Base-by-base conservation (phyloP, 2,888 invertebrate species). In the Drosophila antonietae region DNA sequence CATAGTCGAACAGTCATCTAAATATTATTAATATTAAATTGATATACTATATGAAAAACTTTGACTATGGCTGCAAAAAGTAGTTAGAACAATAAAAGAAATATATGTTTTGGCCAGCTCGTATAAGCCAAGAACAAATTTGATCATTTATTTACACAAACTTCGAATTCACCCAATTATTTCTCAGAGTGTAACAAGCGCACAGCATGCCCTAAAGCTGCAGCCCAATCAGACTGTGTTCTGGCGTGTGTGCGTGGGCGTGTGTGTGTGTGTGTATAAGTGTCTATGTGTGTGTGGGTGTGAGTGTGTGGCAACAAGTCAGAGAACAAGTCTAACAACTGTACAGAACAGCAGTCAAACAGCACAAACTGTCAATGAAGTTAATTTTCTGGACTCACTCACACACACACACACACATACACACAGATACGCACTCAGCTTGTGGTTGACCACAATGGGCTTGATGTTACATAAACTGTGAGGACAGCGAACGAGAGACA, bases 401-500 rank as follows among this genome's bases (percentile, higher is more conserved):
- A 58, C 23, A 53, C 52, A 7, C 23, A 43, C 18, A 51, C 46
- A 53, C 39, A 39, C 39, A 28, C 55, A 10, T 10, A 52, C 44
- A 58, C 23, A 55, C 49, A 56, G 15, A 56, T 15, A 73, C 62
- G 15, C 56, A 64, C 43, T 58, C 68, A 68, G 69, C 81, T 75
- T 83, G 83, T 23, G 81, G 77, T 47, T 66, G 58, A 68, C 88
- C 83, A 51, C 84, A 84, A 70, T 75, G 87, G 70, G 68, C 82
- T 69, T 69, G 55, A 53, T 52, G 73, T n/a, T 28, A 39, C 39
- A 58, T 69, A 31, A 62, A 65, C 46, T 63, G 66, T 53, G 60
- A 68, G 51, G 33, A 56, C 71, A 28, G 59, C 43, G 41, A 61
- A 53, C 57, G 49, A 35, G 51, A 51, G 65, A 47, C 69, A 47